Conservation (phyloP, 1,140 invertebrate species). For the Caenorhabditis latens region DNA sequence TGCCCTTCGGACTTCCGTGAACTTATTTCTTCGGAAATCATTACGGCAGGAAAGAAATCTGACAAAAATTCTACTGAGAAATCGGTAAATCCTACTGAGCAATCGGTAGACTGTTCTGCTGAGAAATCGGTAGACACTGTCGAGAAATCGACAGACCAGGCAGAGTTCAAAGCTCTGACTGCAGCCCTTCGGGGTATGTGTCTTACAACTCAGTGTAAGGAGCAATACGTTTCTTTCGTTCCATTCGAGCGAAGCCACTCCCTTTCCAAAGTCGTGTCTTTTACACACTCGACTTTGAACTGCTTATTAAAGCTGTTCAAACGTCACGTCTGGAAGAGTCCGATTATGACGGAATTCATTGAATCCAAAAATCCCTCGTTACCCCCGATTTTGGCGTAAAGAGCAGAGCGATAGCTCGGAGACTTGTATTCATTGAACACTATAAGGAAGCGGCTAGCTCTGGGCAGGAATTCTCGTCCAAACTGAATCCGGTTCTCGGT, state of each 20-base stretch:
- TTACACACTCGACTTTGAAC: no score
- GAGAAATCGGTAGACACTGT: neutral
- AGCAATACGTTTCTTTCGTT: no score
- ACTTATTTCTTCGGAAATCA: neutral
- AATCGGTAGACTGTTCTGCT: neutral
- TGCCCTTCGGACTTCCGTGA: neutral
- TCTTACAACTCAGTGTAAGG: no score
- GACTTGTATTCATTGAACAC: neutral
- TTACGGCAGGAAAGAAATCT: neutral
- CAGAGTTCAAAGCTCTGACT: no score
- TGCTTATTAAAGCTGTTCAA: no score
- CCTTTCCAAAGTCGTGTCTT: no score
- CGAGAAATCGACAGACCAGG: neutral
- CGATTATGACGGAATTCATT: no score
- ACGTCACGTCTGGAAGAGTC: no score
- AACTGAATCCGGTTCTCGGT: neutral
- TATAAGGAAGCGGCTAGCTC: neutral
- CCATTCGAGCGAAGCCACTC: no score
- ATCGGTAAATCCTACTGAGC: neutral
- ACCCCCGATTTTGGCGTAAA: no score
- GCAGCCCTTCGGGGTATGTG: no score
- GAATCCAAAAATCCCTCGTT: neutral
- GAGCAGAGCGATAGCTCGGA: no score
- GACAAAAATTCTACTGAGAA: neutral
- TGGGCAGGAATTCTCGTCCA: neutral